Evolutionary conservation across 1,140 invertebrate genomes (phyloP), one percentile per base, ranked within the genome.

Genomic region (Planococcus citri): DNA sequence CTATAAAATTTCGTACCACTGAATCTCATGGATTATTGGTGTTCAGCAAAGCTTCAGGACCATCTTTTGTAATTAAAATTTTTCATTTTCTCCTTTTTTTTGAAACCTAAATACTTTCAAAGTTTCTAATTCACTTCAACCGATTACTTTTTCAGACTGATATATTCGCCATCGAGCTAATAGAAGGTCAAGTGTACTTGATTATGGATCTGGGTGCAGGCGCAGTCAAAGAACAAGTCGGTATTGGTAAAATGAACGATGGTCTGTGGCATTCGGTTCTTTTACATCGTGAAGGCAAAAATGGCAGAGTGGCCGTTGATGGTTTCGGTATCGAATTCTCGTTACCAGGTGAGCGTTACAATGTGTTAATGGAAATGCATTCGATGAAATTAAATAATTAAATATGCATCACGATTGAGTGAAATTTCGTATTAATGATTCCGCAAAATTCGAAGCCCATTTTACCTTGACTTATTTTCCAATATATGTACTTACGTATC

Each of bases 191-290:
- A 76, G 85, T 98, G 67, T 96, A 92, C 77, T 84, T 97, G 17
- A 89, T 97, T 73, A 80, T 95, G 69, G 91, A 97, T 77, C 80
- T 97, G 20, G 95, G 95, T 0, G 92, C 91, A n/a, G 95, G 94
- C 0, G 84, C 89, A 0, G 84, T 91, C 0, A 89, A 93, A 75
- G 86, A 95, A 14, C 84, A 91, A 74, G 88, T 90, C 0, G 93
- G 92, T 0, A 82, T 88, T 57, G 79, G 87, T 61, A 81, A 89
- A 41, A 86, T 98, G 0, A 91, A 95, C 77, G 94, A 98, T 75
- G 91, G 91, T 0, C 83, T 86, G 27, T 95, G 94, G 91, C 96
- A 98, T 76, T 88, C 92, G 74, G 87, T 97, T 0, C 83, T 87
- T 9, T 78, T 97, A 71, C 82, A 88, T 70, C 81, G 92, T 70